Evolutionary conservation across 2,888 invertebrate genomes (phyloP).

Genomic region (Melipona beecheii): DNA sequence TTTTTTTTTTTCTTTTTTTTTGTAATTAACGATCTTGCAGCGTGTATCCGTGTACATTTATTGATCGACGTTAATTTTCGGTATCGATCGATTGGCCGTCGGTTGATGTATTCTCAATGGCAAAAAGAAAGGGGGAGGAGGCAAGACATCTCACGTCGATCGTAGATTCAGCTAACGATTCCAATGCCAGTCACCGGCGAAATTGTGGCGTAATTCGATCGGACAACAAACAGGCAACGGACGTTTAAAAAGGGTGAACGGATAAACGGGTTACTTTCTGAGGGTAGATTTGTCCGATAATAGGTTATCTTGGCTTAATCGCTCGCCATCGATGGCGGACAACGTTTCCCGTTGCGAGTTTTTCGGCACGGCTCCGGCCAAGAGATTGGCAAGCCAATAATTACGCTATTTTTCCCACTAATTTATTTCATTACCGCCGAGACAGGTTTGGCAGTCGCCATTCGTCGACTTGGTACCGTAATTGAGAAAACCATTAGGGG

Average conservation of each 20-base stretch:
- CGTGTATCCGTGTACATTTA: too few species aligned
- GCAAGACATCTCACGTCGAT: not conserved
- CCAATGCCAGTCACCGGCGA: constrained; percentile 6
- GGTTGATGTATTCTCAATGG: not conserved
- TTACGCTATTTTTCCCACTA: constrained; percentile 74
- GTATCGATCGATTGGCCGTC: too few species aligned
- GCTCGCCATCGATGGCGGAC: constrained; percentile 15
- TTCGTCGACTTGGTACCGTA: constrained; percentile 64
- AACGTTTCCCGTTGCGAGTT: constrained; percentile 26
- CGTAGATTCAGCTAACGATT: not conserved
- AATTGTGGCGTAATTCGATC: constrained; percentile 24
- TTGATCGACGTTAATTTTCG: too few species aligned
- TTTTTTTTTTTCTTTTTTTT: not conserved
- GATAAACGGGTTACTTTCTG: constrained; percentile 22
- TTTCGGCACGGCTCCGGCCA: not conserved
- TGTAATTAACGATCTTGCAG: not conserved
- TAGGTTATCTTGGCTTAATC: constrained; percentile 51
- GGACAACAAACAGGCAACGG: constrained; percentile 17
- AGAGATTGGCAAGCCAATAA: constrained; percentile 71
- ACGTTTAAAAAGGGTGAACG: constrained; percentile 28
- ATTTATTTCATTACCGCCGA: constrained; percentile 77
- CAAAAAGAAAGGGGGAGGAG: not conserved
- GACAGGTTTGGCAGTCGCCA: constrained; percentile 65
- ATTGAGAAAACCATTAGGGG: constrained; percentile 76
- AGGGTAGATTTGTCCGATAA: constrained; percentile 50